phyloP scores from a whole-genome alignment of 2,113 vertebrate species.

The Lonchura striata region DNA sequence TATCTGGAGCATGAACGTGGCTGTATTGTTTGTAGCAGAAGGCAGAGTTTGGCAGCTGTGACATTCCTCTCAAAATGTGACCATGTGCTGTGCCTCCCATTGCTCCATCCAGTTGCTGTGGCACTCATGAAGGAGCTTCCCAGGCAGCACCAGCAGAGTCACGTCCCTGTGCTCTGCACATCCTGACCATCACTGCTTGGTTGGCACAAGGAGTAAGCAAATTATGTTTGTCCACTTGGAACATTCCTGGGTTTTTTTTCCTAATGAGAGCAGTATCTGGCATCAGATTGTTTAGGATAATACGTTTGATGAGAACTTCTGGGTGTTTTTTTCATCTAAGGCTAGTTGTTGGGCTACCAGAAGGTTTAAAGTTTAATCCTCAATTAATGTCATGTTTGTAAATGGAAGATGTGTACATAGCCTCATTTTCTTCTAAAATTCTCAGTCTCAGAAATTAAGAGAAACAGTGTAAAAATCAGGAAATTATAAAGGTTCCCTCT shows the following conservation, averaged over 20 bases:
- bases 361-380: not conserved
- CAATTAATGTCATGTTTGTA: not conserved
- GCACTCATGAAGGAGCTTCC: not conserved
- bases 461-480: not conserved
- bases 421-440: not conserved
- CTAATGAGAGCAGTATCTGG: not conserved
- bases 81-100: not conserved
- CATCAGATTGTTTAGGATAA: not conserved
- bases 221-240: rapidly evolving
- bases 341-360: not conserved
- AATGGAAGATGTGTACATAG: not conserved
- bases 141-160: not conserved
- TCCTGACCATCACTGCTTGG: not conserved
- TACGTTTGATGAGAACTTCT: not conserved
- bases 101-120: not conserved
- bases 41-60: not conserved
- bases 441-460: not conserved
- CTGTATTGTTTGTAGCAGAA: not conserved
- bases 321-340: not conserved
- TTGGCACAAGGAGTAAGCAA: not conserved
- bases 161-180: rapidly evolving
- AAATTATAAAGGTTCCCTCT: not conserved
- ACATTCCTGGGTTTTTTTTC: not conserved
- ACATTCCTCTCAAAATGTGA: not conserved
- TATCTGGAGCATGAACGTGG: not conserved